Evolutionary conservation across 2,797 vertebrate species (phyloP), one percentile per base, ranked within the genome.

Genomic region (Sebastes variabilis): DNA sequence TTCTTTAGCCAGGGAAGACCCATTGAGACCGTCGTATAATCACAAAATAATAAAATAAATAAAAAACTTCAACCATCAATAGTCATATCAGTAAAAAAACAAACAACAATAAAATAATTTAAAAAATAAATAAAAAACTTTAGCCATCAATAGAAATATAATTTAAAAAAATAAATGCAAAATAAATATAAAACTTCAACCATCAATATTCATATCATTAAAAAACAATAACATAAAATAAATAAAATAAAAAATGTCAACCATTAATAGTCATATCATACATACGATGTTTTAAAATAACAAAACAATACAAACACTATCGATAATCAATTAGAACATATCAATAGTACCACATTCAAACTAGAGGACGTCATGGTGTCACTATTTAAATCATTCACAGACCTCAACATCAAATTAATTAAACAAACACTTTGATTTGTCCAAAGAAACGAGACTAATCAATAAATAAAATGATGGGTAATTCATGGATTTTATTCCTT

Each of bases 361-460:
- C 38, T 42, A 16, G 38, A 42, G 0, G 13, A 42, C 13, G 0
- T 42, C 0, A 16, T 42, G 38, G 0, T 42, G 0, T 42, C 38
- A 42, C 38, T 42, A 42, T 42, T 42, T 49, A 49, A 49, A 49
- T 8, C 46, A 49, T 49, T 49, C 46, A 49, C 46, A 49, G 46
- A 20, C 46, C 1, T 49, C 18, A 49, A 8, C 18, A 52, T 52
- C 49, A 52, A n/a, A 20, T 52, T n/a, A 3, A 52, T 52, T 52
- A 0, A n/a, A 52, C 18, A 52, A 52, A 52, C 0, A 52, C 0
- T 52, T 52, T 0, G 0, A 52, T 0, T n/a, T n/a, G 8, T 10
- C 20, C 49, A 52, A n/a, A n/a, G 0, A 52, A 52, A 52, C 49
- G 0, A 20, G 0, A 46, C 6, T n/a, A 52, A 52, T n/a, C 18